phyloP scores from a whole-genome alignment of 2,888 invertebrate species.

The Agrilus cyanescens region DNA sequence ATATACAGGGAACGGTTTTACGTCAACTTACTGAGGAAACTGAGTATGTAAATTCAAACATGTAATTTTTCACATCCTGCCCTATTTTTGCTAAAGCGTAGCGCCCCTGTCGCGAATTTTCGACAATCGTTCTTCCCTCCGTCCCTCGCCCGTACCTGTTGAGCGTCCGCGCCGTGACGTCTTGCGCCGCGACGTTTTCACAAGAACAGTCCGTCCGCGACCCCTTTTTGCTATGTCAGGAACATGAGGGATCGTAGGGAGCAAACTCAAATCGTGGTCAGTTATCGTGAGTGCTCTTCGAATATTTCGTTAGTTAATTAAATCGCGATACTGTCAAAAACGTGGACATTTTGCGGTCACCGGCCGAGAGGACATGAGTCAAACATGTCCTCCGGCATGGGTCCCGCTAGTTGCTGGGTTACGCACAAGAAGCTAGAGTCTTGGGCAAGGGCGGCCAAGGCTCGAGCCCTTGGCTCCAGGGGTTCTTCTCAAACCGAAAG shows the following conservation, averaged over 20 bases:
- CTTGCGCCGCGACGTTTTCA: not conserved
- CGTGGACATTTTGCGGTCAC: not conserved
- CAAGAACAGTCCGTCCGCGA: not conserved
- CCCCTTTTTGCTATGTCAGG: not conserved
- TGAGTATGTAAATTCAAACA: too few species aligned
- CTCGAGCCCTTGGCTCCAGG: constrained; percentile 41
- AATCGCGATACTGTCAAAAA: constrained; percentile 1
- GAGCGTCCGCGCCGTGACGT: not conserved
- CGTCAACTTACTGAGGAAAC: too few species aligned
- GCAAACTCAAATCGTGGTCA: not conserved
- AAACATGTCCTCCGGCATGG: constrained; percentile 41
- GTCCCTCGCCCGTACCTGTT: not conserved
- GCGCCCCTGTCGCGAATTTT: not conserved
- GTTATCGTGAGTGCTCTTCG: too few species aligned
- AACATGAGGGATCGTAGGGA: not conserved
- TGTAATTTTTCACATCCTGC: too few species aligned
- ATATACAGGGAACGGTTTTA: too few species aligned
- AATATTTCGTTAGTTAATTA: too few species aligned
- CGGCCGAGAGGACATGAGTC: not conserved
- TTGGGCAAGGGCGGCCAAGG: constrained; percentile 64
- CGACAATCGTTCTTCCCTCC: not conserved
- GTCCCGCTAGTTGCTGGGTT: constrained; percentile 65
- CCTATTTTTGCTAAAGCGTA: too few species aligned
- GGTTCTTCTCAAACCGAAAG: constrained; percentile 32
- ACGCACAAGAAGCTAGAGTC: constrained; percentile 65